Base-by-base conservation (phyloP, 2,797 vertebrate species). In the Setipinna tenuifilis region DNA sequence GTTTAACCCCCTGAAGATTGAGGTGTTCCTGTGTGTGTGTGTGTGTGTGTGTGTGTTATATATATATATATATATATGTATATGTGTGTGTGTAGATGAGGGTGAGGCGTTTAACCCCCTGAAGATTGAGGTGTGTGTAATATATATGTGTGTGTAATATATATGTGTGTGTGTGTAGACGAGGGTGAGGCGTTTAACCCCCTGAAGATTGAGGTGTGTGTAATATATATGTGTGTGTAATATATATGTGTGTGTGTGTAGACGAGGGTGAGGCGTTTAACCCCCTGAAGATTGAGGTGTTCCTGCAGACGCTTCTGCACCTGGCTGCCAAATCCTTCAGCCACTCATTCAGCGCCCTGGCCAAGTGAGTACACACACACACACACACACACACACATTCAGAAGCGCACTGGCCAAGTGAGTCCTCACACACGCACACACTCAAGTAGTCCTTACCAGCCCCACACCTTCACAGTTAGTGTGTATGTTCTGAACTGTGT, bases 271-370 rank as follows among this genome's bases (percentile, higher is more conserved):
- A 98, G 93, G 96, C 95, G 87, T 99, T 98, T 93, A 99, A 98
- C 91, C 98, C 98, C 4, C 91, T 99, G 93, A 99, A 98, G 95
- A 98, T 99, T 85, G 98, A 99, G 7, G 97, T 99, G 83, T 99
- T 99, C 90, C 95, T 99, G 90, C 98, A 99, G 92, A 98, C 97
- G n/a, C 93, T 99, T 68, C 97, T 99, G 46, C 96, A 98, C 85
- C 93, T 99, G 90, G 98, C 98, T 17, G 96, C 98, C 68, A 99
- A 99, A 87, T 99, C 98, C 35, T 98, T 98, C 93, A 99, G 98
- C 93, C 98, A 99, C 91, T 99, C 98, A 61, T 99, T 99, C 94
- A 99, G 98, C 41, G 98, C 98, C 78, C 96, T 99, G 81, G 98
- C 97, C 89, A 99, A 99, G 98, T 99, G 94, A 95, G 97, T 97